Conservation (phyloP, 2,797 vertebrate genomes). For the Meriones psammophilus region DNA sequence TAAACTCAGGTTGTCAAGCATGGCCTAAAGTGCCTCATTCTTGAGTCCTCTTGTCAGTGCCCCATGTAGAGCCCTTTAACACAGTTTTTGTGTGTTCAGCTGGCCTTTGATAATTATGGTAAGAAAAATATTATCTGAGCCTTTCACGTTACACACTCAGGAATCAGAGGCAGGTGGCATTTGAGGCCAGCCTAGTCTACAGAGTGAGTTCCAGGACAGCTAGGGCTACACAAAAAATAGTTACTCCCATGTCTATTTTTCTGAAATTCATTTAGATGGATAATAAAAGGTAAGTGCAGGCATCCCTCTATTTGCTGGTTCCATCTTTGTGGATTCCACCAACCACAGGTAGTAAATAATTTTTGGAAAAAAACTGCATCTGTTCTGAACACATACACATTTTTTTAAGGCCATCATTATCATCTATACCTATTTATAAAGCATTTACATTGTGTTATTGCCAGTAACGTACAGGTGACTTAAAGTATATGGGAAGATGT, state of each 20-base stretch:
- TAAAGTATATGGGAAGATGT: neutral
- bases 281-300: neutral
- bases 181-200: neutral
- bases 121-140: neutral
- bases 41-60: neutral
- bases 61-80: neutral
- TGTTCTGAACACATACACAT: neutral
- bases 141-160: neutral
- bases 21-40: neutral
- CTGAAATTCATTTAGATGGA: constrained; percentile 5
- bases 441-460: neutral
- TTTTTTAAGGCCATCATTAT: neutral
- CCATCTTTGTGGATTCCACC: neutral
- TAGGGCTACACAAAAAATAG: neutral
- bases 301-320: neutral
- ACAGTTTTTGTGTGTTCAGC: neutral
- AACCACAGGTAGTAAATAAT: neutral
- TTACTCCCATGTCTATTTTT: neutral
- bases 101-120: constrained; percentile 20
- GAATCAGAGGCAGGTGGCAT: neutral
- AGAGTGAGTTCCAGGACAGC: neutral
- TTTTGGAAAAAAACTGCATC: neutral
- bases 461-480: neutral
- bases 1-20: neutral
- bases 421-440: neutral